Conservation (phyloP, 2,888 invertebrate genomes). For the Agonopterix alstromeriana region DNA sequence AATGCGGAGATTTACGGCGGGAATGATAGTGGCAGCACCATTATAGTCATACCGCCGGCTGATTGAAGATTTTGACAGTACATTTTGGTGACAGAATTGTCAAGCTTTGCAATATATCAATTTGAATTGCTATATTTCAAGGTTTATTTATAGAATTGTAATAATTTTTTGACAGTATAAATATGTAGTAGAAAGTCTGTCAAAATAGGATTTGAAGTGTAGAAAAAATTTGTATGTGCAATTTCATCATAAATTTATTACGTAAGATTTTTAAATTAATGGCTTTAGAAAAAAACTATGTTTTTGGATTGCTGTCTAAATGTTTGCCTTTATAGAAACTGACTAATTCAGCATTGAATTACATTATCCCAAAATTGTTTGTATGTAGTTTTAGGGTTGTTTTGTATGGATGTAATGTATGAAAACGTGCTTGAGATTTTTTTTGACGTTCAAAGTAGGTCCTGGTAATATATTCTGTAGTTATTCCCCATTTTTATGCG, state of each 20-base stretch:
- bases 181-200: too few relatives aligned
- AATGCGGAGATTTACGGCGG: constrained; percentile 53
- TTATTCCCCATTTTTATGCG: too few relatives aligned
- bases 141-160: not conserved
- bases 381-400: not conserved
- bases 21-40: constrained; percentile 63
- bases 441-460: constrained; percentile 1
- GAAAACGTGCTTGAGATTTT: not conserved
- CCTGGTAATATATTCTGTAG: not conserved
- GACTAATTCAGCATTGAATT: not conserved
- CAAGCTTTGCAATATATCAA: too few relatives aligned
- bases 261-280: too few relatives aligned
- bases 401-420: not conserved
- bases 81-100: not conserved
- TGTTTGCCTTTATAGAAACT: not conserved
- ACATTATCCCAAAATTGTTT: not conserved
- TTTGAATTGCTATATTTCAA: not conserved
- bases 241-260: too few relatives aligned
- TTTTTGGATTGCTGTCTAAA: too few relatives aligned
- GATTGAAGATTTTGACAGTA: constrained; percentile 38
- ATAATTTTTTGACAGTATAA: too few relatives aligned
- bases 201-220: too few relatives aligned
- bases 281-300: too few relatives aligned
- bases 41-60: constrained; percentile 62
- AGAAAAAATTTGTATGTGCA: too few relatives aligned